A percentile compares a stretch with the other conserved stretches of the same genome.
Conservation (phyloP, 2,113 vertebrate genomes). For the Lampris megalopsis region DNA sequence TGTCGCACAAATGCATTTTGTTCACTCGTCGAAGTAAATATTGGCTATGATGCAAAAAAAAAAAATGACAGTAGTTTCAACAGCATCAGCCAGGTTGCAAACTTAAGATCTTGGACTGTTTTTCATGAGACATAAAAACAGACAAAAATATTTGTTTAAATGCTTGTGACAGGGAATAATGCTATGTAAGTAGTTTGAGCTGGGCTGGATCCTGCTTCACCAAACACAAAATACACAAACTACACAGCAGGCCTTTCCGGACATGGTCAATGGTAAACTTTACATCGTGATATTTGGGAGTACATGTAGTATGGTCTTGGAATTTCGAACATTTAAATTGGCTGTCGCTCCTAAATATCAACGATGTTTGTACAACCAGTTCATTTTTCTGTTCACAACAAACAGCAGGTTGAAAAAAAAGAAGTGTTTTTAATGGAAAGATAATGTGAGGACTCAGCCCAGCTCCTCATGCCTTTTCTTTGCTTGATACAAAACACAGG, state of each 20-base stretch:
- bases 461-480: constrained; percentile 56
- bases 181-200: constrained; percentile 35
- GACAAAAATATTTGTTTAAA: constrained; percentile 40
- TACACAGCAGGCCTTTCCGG: background rate
- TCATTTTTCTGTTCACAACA: constrained; percentile 1
- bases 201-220: constrained; percentile 55
- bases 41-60: constrained; percentile 10
- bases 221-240: constrained; percentile 13
- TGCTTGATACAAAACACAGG: constrained; percentile 78
- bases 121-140: constrained; percentile 48
- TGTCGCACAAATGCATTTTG: constrained; percentile 6
- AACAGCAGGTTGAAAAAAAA: constrained; percentile 10
- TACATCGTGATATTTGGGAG: background rate
- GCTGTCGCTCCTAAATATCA: background rate
- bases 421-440: background rate
- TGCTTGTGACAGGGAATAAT: constrained; percentile 63
- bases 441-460: constrained; percentile 45
- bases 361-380: background rate
- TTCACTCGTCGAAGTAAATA: constrained; percentile 16
- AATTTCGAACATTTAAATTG: background rate
- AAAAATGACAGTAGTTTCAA: background rate
- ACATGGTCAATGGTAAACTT: background rate
- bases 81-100: constrained; percentile 47
- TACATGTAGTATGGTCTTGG: background rate
- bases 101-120: constrained; percentile 51